phyloP scores from a whole-genome alignment of 2,113 vertebrate genomes.

The Platichthys flesus region DNA sequence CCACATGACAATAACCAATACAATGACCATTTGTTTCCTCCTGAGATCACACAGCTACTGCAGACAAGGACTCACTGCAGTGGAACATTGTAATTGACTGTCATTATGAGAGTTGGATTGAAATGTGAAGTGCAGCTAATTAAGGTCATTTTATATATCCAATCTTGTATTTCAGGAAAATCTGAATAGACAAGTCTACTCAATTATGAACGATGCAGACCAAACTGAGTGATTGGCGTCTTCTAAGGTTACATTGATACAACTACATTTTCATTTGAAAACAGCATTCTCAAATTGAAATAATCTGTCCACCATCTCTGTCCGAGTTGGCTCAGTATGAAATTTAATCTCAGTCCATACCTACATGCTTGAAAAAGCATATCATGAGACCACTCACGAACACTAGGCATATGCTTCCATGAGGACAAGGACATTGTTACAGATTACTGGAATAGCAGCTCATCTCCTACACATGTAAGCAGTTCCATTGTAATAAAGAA shows the following conservation, averaged over 20 bases:
- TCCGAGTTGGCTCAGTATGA: not conserved
- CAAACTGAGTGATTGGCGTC: constrained; percentile 4
- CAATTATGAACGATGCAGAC: not conserved
- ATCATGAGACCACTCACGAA: too few species aligned
- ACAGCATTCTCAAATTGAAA: not conserved
- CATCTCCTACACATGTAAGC: too few species aligned
- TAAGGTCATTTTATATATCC: not conserved
- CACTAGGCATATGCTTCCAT: too few species aligned
- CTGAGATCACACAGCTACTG: constrained; percentile 27
- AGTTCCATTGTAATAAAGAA: not conserved
- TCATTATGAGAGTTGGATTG: constrained; percentile 10
- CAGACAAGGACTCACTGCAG: constrained; percentile 7
- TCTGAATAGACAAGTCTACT: not conserved
- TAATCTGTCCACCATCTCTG: not conserved
- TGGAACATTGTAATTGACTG: constrained; percentile 21
- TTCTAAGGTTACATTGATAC: not conserved
- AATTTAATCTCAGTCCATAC: not conserved
- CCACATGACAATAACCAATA: constrained; percentile 60
- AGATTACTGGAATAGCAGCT: too few species aligned
- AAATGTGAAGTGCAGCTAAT: not conserved
- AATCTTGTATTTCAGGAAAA: constrained; percentile 1
- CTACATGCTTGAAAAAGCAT: too few species aligned
- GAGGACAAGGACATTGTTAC: too few species aligned
- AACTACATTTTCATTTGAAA: not conserved
- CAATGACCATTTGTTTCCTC: constrained; percentile 65